Evolutionary conservation across 2,797 vertebrate genomes (phyloP), one percentile per base, ranked within the genome.

Genomic region (Epinephelus malabaricus): DNA sequence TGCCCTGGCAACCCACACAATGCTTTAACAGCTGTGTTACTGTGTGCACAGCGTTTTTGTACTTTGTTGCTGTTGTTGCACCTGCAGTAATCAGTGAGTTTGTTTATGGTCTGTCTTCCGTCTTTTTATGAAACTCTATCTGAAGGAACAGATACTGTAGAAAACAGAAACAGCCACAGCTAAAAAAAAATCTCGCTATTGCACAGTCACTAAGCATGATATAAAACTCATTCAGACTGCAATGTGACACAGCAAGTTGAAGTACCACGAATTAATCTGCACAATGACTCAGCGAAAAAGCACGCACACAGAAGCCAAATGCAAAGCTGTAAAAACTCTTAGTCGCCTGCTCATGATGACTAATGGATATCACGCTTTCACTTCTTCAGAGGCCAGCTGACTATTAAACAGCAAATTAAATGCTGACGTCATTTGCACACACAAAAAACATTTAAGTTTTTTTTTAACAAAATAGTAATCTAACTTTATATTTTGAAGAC

Each of bases 231-330:
- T 0, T 12, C 15, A 14, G 27, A 1, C 11, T 12, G 23, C 25
- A 55, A 46, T 46, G 64, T 87, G 85, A 84, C 53, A 80, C 73
- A 17, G 73, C 45, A 65, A 14, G 6, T 74, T 12, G 49, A 13
- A 58, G 17, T 3, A 10, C 3, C 1, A 5, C 47, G 19, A 18
- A 69, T 49, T 14, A 49, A 19, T 6, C 34, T 4, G 2, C 4
- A 15, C 34, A 15, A 13, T 79, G 81, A 84, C 59, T 86, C 81
- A 59, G 58, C 78, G 62, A 12, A 34, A 34, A 9, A 65, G 3
- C 18, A 8, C 21, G 15, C 18, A 18, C 1, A 7, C 43, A 19
- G 23, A 18, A 9, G 38, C n/a, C 40, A 45, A 17, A 60, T 7
- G 40, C 17, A 17, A 19, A 13, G 15, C 9, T 3, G 19, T 13